phyloP scores from a whole-genome alignment of 2,888 invertebrate genomes.

The Morpho helenor region DNA sequence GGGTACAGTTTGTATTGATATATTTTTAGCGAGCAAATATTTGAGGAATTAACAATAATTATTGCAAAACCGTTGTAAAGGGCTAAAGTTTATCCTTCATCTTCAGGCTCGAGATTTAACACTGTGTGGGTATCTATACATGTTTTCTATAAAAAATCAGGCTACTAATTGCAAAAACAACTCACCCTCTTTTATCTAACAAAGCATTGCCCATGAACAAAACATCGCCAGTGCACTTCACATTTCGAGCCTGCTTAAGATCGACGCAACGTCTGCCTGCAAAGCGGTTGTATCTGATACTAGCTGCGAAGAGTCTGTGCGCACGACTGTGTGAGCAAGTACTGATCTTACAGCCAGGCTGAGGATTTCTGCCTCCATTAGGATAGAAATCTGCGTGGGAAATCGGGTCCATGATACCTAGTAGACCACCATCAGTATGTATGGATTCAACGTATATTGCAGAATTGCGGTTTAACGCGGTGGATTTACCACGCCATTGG shows the following conservation, averaged over 20 bases:
- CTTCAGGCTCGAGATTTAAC: too few species aligned
- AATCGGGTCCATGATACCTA: constrained; percentile 40
- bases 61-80: too few species aligned
- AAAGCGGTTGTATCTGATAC: constrained; percentile 33
- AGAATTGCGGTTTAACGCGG: constrained; percentile 33
- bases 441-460: constrained; percentile 44
- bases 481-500: constrained; percentile 33
- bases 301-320: constrained; percentile 33
- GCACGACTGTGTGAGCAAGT: constrained; percentile 38
- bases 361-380: constrained; percentile 38
- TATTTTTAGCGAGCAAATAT: too few species aligned
- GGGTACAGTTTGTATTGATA: too few species aligned
- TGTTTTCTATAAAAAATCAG: too few species aligned
- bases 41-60: too few species aligned
- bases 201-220: constrained; percentile 22
- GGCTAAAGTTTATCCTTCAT: too few species aligned
- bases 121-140: too few species aligned
- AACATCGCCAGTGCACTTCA: constrained; percentile 19
- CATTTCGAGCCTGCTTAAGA: constrained; percentile 25
- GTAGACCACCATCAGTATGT: constrained; percentile 42
- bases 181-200: constrained; percentile 28
- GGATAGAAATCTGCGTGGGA: constrained; percentile 44
- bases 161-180: background rate
- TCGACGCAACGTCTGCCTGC: constrained; percentile 33
- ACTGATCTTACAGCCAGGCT: constrained; percentile 37